Percentiles rank a stretch among this genome's conserved stretches.
Conservation (phyloP, 1,140 invertebrate genomes). For the Anagrus nilaparvatae region DNA sequence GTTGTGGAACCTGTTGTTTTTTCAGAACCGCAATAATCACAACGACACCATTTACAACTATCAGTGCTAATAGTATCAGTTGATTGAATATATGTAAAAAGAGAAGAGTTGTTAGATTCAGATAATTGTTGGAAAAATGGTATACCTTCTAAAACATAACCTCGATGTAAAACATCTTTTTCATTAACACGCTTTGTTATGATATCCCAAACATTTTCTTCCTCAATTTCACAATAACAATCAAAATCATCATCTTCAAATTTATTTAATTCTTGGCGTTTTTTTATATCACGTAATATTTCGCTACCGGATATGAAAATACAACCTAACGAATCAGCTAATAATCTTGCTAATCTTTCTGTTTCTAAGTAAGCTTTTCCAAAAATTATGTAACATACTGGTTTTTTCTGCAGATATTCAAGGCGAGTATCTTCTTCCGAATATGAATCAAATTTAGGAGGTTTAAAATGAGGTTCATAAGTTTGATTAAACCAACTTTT, state of each 20-base stretch:
- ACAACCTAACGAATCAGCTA: constrained; percentile 45
- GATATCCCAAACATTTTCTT: constrained; percentile 38
- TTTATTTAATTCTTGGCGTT: constrained; percentile 39
- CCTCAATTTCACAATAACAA: constrained; percentile 42
- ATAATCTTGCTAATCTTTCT: constrained; percentile 39
- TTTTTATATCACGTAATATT: not conserved
- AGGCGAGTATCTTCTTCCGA: constrained; percentile 38
- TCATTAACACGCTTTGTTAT: constrained; percentile 40
- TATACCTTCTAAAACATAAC: constrained; percentile 48
- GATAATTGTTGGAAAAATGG: constrained; percentile 43
- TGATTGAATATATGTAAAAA: not conserved
- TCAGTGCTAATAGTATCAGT: not conserved
- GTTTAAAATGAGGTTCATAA: constrained; percentile 9
- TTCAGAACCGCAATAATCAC: not conserved
- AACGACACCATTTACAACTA: not conserved
- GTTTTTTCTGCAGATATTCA: constrained; percentile 38
- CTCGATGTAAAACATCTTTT: constrained; percentile 42
- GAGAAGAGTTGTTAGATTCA: constrained; percentile 21
- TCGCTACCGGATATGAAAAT: constrained; percentile 43
- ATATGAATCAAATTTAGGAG: constrained; percentile 19
- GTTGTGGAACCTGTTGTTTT: too few relatives aligned
- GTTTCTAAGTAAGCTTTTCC: constrained; percentile 47
- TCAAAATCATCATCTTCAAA: constrained; percentile 39
- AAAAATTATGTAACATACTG: constrained; percentile 46
- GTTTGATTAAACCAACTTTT: too few relatives aligned